Conservation (phyloP, 1,140 invertebrate genomes). For the Polypedilum vanderplanki region DNA sequence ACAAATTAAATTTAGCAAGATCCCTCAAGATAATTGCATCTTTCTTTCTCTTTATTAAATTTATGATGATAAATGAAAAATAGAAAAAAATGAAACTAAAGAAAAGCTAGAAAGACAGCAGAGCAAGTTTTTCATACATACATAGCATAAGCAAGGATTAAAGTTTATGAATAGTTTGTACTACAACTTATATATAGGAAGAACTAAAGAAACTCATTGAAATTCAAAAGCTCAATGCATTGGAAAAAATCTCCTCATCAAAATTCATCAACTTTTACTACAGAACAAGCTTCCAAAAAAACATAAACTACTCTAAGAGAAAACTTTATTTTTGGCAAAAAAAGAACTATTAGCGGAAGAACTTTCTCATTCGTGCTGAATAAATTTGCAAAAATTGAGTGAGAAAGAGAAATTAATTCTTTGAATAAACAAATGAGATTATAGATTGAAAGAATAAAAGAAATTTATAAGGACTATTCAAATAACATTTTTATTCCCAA, state of each 20-base stretch:
- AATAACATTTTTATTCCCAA: not conserved
- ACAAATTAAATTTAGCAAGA: no score
- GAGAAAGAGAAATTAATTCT: not conserved
- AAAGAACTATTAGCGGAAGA: not conserved
- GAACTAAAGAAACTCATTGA: not conserved
- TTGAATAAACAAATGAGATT: not conserved
- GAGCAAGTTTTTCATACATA: not conserved
- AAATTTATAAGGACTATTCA: not conserved
- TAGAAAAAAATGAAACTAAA: no score
- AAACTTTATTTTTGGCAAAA: not conserved
- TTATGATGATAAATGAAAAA: no score
- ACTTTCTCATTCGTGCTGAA: not conserved
- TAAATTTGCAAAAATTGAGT: not conserved
- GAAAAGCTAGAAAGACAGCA: not conserved
- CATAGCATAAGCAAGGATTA: not conserved
- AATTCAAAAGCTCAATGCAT: constrained; percentile 12
- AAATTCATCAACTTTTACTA: not conserved
- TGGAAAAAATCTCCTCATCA: not conserved
- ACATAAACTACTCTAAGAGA: no score
- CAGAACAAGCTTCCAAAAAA: not conserved
- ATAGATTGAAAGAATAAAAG: not conserved
- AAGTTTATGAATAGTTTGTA: constrained; percentile 5
- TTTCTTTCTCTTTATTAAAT: no score
- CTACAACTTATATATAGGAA: not conserved
- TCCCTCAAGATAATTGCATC: no score